Conservation (phyloP, 53 echinoderm and acorn worm species). For the Luidia sarsii region DNA sequence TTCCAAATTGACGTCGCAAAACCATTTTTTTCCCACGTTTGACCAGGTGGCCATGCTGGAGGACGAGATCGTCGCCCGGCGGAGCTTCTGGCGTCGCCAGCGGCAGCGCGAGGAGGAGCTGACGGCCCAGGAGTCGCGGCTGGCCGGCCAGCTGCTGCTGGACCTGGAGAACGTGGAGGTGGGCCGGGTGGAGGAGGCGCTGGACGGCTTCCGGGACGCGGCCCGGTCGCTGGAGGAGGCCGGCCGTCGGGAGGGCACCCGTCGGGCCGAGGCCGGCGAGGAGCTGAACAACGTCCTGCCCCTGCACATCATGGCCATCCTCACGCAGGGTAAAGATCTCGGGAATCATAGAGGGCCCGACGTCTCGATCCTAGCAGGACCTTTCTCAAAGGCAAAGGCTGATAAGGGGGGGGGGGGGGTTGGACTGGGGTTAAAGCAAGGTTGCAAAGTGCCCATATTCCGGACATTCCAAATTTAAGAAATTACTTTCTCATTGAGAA, state of each 20-base stretch:
- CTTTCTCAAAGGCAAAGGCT: no score
- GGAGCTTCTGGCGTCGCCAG: slow-evolving; percentile 97
- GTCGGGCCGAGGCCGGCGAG: slow-evolving; percentile 78
- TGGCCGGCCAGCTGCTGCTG: slow-evolving; percentile 80
- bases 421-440: no score
- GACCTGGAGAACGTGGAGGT: slow-evolving; percentile 83
- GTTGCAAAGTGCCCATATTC: no score
- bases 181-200: slow-evolving; percentile 51
- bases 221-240: slow-evolving; percentile 73
- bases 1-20: not conserved
- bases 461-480: no score
- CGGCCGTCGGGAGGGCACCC: slow-evolving; percentile 77
- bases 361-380: no score
- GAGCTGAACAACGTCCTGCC: slow-evolving; percentile 84
- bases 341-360: not conserved
- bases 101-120: slow-evolving; percentile 90
- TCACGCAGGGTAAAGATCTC: slow-evolving; percentile 81
- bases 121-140: slow-evolving; percentile 68
- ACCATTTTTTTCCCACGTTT: not conserved
- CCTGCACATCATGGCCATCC: slow-evolving; percentile 69
- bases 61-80: slow-evolving; percentile 94
- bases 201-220: slow-evolving; percentile 74
- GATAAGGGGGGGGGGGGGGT: no score
- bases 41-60: slow-evolving; percentile 84
- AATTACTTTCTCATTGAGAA: no score